phyloP scores from a whole-genome alignment of 2,888 invertebrate genomes.

The Patella ulyssiponensis region DNA sequence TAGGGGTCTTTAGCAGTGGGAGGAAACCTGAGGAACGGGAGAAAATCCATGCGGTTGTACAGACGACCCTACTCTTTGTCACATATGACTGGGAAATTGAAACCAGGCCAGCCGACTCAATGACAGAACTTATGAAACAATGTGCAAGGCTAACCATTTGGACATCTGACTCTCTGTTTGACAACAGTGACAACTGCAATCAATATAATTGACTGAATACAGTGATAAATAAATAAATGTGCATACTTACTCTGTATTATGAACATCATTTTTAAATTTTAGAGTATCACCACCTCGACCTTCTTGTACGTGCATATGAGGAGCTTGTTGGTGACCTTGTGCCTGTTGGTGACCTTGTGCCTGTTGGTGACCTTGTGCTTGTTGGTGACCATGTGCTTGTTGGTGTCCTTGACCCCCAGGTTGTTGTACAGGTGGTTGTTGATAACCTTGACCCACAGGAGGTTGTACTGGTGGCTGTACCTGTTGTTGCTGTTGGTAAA shows the following conservation, averaged over 20 bases:
- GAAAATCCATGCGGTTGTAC: neutral
- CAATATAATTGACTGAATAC: too few species aligned
- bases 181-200: too few species aligned
- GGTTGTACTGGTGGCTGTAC: conserved; percentile 16
- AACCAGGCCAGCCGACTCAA: too few species aligned
- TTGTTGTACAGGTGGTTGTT: conserved; percentile 22
- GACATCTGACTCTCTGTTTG: too few species aligned
- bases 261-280: conserved; percentile 50
- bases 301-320: conserved; percentile 37
- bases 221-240: too few species aligned
- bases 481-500: conserved; percentile 24
- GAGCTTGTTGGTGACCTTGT: conserved; percentile 24
- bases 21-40: neutral
- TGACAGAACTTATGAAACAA: too few species aligned
- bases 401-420: conserved; percentile 20
- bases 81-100: too few species aligned
- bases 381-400: conserved; percentile 26
- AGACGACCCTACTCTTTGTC: too few species aligned
- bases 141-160: too few species aligned
- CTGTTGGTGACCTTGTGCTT: conserved; percentile 29
- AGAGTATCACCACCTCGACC: conserved; percentile 41
- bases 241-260: conserved; percentile 56
- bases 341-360: conserved; percentile 36
- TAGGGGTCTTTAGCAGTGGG: too few species aligned
- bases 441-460: conserved; percentile 17